Evolutionary conservation across 2,113 vertebrate species (phyloP), one percentile per base, ranked within the genome.

Genomic region (Callospermophilus lateralis): DNA sequence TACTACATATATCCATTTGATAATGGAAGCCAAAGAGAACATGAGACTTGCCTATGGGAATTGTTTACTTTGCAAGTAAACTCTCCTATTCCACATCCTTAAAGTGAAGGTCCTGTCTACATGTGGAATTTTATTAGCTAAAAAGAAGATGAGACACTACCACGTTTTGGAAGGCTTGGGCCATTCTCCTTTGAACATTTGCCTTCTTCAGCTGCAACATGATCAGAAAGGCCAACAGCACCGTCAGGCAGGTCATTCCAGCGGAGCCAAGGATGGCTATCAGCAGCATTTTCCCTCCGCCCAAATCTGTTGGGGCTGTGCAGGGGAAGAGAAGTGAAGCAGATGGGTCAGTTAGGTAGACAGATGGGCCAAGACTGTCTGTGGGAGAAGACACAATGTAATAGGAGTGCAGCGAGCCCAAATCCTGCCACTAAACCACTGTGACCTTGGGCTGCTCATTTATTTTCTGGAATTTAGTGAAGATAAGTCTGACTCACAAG

Each of bases 221-320:
- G 86, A 99, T 99, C 93, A 99, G 98, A 97, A 99, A 99, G 90
- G 99, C 99, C 90, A 99, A 93, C 16, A 99, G 98, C 95, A 99
- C 99, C 0, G 99, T 99, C 87, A 99, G 97, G 94, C 99, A 99
- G 28, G 99, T 99, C 99, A 99, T 99, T 20, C 99, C 99, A 78
- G 99, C 99, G 0, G 99, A 99, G n/a, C 99, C 99, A 48, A 99
- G 98, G 76, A 99, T 99, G 45, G 99, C 99, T 93, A 99, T 99
- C n/a, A 99, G 99, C 90, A 99, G 98, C 99, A 99, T 99, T 97
- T 98, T 99, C 26, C 98, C 97, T 39, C 99, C 98, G 88, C 98
- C 98, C 0, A 98, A 96, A 83, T 99, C 98, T 68, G 93, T 76
- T 8, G 94, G 51, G 83, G 90, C 99, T 99, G 97, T 84, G 10